Evolutionary conservation across 2,113 vertebrate species (phyloP).

Genomic region (Tiliqua scincoides): DNA sequence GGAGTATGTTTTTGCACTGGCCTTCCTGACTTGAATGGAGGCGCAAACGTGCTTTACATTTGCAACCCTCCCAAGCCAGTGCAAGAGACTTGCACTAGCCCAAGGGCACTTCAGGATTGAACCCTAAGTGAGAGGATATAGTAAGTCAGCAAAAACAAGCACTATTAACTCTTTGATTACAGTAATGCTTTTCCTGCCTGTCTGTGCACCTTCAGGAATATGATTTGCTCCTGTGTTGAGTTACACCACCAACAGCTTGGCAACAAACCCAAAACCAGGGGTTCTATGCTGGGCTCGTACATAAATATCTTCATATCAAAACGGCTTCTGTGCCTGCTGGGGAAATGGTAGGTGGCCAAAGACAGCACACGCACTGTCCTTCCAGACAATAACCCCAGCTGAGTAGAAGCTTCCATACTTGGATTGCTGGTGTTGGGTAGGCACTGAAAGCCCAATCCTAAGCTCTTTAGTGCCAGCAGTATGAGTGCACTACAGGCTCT

Average conservation of each 20-base stretch:
- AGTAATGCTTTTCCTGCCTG: conserved; percentile 19
- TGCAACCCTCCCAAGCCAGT: no score
- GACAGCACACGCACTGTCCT: conserved; percentile 41
- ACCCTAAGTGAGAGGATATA: conserved; percentile 26
- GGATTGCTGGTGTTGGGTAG: conserved; percentile 14
- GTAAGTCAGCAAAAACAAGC: conserved; percentile 36
- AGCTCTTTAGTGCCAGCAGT: no score
- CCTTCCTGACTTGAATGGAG: no score
- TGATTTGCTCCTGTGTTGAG: conserved; percentile 9
- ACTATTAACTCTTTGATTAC: conserved; percentile 34
- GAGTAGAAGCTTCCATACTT: conserved; percentile 39
- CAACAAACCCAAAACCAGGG: conserved; percentile 40
- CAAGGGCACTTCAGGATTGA: no score
- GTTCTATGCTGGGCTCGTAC: conserved; percentile 25
- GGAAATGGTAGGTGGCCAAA: conserved; percentile 65
- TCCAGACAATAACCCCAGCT: conserved; percentile 38
- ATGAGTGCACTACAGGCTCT: no score
- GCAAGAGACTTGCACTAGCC: no score
- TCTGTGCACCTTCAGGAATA: conserved; percentile 12
- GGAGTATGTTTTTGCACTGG: no score
- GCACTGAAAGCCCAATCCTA: no score
- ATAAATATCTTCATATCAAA: conserved; percentile 59
- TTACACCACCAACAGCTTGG: neutral
- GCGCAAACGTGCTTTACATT: no score
- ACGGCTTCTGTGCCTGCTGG: conserved; percentile 61